Base-by-base conservation (phyloP, 2,797 vertebrate species). In the Vultur gryphus region DNA sequence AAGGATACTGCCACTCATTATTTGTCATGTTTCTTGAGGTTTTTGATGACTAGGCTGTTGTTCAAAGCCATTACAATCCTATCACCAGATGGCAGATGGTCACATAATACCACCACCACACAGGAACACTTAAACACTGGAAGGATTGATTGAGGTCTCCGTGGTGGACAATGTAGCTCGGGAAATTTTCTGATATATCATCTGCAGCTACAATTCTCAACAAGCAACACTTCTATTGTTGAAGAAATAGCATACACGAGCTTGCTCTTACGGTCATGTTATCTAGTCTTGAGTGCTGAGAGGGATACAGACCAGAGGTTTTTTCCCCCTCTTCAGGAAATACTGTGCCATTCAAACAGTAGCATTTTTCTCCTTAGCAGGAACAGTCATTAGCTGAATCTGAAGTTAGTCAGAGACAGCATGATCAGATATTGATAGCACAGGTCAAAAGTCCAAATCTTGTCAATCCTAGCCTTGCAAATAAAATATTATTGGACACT, bases 11-110 rank as follows among this genome's bases (percentile, higher is more conserved):
- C 76, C 87, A 81, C 91, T 95, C 33, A 19, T 73, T 88, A 79
- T 91, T 67, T 90, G 75, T 96, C 91, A 89, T 86, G 58, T 86
- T 92, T 93, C 72, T 93, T 91, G 84, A 85, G 84, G 62, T 39
- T 65, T 96, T 95, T 87, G 58, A 94, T 91, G 81, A 90, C 52
- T 92, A 48, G 2, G 3, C 39, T 48, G 21, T 55, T 95, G 82
- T 91, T 83, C 65, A 96, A 96, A 97, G 72, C 65, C 79, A 89
- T 89, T 95, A 95, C 84, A 94, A 93, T 69, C 93, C 84, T 90
- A 97, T 97, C 86, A 97, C 69, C 65, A 96, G 88, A 83, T 86
- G 89, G 94, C 87, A 91, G 81, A 91, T 59, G 87, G 95, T 97
- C 96, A 97, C 64, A 80, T 89, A 95, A 85, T 85, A 96, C 95